These are phyloP conservation scores for Enteromius afrohamiltoni DNA, from an alignment of 2,797 vertebrate species.

Conservation along the genomic window DNA sequence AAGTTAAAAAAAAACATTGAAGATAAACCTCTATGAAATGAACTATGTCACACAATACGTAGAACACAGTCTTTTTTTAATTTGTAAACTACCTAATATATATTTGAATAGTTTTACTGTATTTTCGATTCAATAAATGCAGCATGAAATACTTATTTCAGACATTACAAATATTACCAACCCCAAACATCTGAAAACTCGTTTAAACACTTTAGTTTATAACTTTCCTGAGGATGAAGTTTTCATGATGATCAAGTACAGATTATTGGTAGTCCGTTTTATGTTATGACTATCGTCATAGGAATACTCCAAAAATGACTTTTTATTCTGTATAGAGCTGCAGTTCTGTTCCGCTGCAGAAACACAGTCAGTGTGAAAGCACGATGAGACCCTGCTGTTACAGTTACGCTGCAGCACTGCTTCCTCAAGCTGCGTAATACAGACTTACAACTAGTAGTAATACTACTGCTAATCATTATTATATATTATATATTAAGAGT, in stretches of 20 bases:
- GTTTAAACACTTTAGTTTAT: not conserved
- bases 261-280: not conserved
- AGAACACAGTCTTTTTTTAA: too few relatives aligned
- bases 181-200: not conserved
- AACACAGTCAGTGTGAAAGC: constrained; percentile 4
- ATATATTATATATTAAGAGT: too few relatives aligned
- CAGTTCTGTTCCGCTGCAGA: not conserved
- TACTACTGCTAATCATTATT: constrained; percentile 13
- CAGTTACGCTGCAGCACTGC: not conserved
- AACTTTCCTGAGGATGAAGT: not conserved
- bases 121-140: not conserved
- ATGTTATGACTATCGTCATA: not conserved
- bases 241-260: not conserved
- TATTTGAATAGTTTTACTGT: not conserved
- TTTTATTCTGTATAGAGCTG: not conserved
- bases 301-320: not conserved
- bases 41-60: too few relatives aligned
- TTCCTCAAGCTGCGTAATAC: constrained; percentile 14
- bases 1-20: too few relatives aligned
- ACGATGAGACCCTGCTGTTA: constrained; percentile 26
- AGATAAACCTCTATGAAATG: too few relatives aligned
- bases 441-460: constrained; percentile 1
- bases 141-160: not conserved
- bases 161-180: not conserved
- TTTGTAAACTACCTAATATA: not conserved